phyloP scores from a whole-genome alignment of 2,888 invertebrate species.

The Baronia brevicornis region DNA sequence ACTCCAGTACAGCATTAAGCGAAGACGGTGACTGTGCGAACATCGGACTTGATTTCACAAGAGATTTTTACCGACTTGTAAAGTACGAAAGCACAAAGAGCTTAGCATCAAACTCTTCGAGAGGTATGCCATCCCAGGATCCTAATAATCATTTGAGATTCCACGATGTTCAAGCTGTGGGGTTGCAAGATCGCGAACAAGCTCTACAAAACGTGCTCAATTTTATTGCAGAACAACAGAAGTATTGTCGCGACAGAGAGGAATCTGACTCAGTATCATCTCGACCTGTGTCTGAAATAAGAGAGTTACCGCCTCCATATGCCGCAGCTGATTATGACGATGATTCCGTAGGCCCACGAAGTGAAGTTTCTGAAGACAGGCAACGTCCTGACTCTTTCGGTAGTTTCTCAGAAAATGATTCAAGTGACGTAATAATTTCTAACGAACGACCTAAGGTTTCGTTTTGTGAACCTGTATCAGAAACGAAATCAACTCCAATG shows the following conservation, averaged over 20 bases:
- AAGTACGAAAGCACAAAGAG: conserved; percentile 89
- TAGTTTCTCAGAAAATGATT: conserved; percentile 69
- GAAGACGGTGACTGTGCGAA: conserved; percentile 82
- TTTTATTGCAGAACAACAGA: conserved; percentile 86
- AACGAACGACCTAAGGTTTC: conserved; percentile 45
- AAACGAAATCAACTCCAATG: conserved; percentile 59
- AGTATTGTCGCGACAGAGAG: conserved; percentile 78
- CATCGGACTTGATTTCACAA: conserved; percentile 83
- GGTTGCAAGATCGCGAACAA: conserved; percentile 78
- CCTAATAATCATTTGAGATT: conserved; percentile 59
- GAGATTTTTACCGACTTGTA: conserved; percentile 87
- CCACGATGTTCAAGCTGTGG: conserved; percentile 64
- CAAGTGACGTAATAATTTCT: conserved; percentile 51
- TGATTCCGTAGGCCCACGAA: conserved; percentile 63
- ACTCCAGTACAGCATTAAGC: conserved; percentile 81
- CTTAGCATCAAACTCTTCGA: conserved; percentile 83
- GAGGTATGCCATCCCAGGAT: conserved; percentile 76
- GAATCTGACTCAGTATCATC: conserved; percentile 75
- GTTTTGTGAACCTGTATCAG: conserved; percentile 62
- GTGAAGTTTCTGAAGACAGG: conserved; percentile 65
- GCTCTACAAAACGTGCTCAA: conserved; percentile 83
- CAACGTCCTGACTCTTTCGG: conserved; percentile 65
- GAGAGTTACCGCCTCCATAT: conserved; percentile 72
- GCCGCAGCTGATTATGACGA: conserved; percentile 67
- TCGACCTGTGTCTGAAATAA: conserved; percentile 72